Base-by-base conservation (phyloP, 2,797 vertebrate genomes). In the Prionace glauca region DNA sequence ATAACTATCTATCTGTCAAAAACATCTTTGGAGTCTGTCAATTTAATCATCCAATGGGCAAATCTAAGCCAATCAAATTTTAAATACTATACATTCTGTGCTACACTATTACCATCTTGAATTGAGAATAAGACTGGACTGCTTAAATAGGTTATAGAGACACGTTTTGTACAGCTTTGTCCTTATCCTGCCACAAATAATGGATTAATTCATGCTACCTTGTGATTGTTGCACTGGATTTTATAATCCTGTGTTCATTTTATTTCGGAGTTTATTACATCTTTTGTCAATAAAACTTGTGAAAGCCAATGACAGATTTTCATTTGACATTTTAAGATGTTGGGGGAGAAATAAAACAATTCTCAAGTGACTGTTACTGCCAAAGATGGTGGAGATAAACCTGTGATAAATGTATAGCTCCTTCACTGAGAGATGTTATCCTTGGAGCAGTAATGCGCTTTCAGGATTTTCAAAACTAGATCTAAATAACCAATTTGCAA, bases 1-100 rank as follows among this genome's bases (percentile, higher is more conserved):
- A 88, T 88, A 88, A 88, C 24, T 60, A 88, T 26, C 86, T 88
- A 45, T 84, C 81, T 84, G 81, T 45, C 86, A 32, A 60, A 88
- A 29, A 32, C 50, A 45, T 88, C 22, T 88, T 88, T 14, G 45
- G 22, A 45, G 45, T 88, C 86, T 88, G 86, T 56, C 86, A 88
- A 26, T 60, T 88, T 88, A 88, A 88, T 88, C 86, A 60, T 56
- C 86, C 26, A 26, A 50, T 60, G 45, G 86, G 9, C 86, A 88
- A 12, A 14, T 60, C 20, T 84, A 22, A 88, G 45, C 86, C 50
- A 88, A 24, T 29, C 26, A 56, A 88, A 60, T 88, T 88, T 87
- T 56, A 88, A 60, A 11, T 32, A 88, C 60, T 88, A 56, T 56
- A 29, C 3, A 8, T 60, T 60, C 86, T 87, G 24, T 88, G 9